These are phyloP conservation scores for Ligdia adustata DNA, from an alignment of 2,888 invertebrate species.

Conservation along the genomic window DNA sequence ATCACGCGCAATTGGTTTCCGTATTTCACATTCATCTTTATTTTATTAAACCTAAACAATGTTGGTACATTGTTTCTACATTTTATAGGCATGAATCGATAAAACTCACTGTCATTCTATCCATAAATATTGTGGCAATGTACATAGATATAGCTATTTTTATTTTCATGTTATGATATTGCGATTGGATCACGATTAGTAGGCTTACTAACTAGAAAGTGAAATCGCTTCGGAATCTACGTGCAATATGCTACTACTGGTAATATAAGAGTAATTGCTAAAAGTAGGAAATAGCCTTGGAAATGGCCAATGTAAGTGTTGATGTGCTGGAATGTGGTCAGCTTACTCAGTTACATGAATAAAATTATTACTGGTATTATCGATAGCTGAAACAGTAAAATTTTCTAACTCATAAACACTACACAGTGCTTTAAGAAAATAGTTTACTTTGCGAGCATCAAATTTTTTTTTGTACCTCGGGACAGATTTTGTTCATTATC, in stretches of 20 bases:
- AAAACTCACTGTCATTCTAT: constrained; percentile 1
- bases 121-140: neutral
- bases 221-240: constrained; percentile 14
- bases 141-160: constrained; percentile 1
- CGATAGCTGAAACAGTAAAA: no score
- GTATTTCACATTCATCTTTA: neutral
- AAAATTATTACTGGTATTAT: no score
- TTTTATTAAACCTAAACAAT: neutral
- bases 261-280: constrained; percentile 5
- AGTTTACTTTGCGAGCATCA: no score
- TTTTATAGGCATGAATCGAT: constrained; percentile 1
- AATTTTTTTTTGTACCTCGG: no score
- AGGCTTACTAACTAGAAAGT: no score
- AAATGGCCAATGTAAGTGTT: constrained; percentile 2
- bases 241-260: constrained; percentile 6
- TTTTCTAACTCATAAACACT: no score
- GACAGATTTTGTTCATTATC: no score
- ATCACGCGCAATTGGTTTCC: no score
- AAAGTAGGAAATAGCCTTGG: constrained; percentile 12
- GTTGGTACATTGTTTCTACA: neutral
- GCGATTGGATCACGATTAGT: constrained; percentile 17
- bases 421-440: no score
- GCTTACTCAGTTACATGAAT: no score
- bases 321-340: constrained; percentile 1
- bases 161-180: constrained; percentile 5